Evolutionary conservation across 1,140 invertebrate genomes (phyloP).

Genomic region (Agrypnia vestita): DNA sequence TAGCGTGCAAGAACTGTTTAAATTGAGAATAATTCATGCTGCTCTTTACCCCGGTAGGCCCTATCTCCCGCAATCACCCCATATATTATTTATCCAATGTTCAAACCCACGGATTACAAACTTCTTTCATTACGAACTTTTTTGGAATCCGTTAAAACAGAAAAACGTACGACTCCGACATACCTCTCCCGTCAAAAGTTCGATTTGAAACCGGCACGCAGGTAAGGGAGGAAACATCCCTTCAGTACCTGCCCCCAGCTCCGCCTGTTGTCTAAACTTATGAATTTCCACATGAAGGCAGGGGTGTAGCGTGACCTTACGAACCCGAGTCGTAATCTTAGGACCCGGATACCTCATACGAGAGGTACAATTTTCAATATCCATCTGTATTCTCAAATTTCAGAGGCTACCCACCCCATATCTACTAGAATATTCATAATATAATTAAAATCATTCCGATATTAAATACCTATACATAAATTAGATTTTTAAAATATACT

Average conservation of each 20-base stretch:
- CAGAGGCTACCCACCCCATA: too few species aligned
- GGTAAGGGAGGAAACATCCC: constrained; percentile 12
- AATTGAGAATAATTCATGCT: constrained; percentile 23
- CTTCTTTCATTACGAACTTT: constrained; percentile 42
- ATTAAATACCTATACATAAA: too few species aligned
- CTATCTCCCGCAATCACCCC: constrained; percentile 25
- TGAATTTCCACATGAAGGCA: constrained; percentile 24
- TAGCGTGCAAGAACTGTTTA: constrained; percentile 9
- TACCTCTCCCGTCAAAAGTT: constrained; percentile 13
- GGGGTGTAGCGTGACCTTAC: background rate
- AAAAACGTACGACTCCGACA: constrained; percentile 31
- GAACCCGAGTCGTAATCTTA: background rate
- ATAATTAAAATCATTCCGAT: too few species aligned
- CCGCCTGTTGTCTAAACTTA: constrained; percentile 17
- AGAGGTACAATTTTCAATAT: background rate
- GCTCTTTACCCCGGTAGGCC: background rate
- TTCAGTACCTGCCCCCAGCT: background rate
- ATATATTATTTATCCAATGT: constrained; percentile 9
- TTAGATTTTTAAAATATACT: too few species aligned
- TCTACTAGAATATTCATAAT: too few species aligned
- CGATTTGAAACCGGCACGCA: constrained; percentile 15
- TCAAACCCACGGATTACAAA: constrained; percentile 25
- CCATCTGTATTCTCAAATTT: background rate
- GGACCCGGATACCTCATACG: background rate
- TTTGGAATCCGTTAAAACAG: constrained; percentile 40